phyloP scores from a whole-genome alignment of 2,797 vertebrate species.

The Emys orbicularis region DNA sequence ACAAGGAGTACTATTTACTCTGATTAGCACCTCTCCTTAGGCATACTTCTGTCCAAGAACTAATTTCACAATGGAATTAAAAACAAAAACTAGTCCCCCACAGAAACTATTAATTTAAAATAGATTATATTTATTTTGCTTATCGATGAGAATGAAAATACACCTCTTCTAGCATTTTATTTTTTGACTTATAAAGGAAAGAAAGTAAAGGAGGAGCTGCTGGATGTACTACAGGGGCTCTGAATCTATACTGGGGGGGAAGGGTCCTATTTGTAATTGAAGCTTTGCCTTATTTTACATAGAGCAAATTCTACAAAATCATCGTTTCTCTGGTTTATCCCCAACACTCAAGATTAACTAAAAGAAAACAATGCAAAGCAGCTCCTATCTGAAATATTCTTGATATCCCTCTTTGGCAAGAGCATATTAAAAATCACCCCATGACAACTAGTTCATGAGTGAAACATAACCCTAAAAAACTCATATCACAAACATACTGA shows the following conservation, averaged over 20 bases:
- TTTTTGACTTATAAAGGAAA: neutral
- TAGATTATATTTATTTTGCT: neutral
- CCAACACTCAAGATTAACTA: neutral
- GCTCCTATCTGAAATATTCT: neutral
- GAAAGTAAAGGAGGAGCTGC: neutral
- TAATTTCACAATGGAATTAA: conserved; percentile 16
- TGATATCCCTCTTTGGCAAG: neutral
- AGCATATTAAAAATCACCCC: neutral
- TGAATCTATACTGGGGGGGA: neutral
- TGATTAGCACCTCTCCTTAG: conserved; percentile 33
- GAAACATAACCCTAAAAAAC: neutral
- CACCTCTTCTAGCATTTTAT: neutral
- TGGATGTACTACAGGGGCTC: neutral
- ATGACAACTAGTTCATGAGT: neutral
- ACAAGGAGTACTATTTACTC: conserved; percentile 26
- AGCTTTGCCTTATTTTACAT: neutral
- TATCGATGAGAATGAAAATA: neutral
- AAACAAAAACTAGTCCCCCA: neutral
- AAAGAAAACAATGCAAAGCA: neutral
- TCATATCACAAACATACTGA: neutral
- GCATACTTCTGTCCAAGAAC: conserved; percentile 1
- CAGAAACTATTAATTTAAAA: neutral
- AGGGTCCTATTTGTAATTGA: neutral
- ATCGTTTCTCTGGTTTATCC: neutral
- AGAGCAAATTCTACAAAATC: neutral